phyloP scores from a whole-genome alignment of 2,888 invertebrate genomes.

The Cheilosia pagana region DNA sequence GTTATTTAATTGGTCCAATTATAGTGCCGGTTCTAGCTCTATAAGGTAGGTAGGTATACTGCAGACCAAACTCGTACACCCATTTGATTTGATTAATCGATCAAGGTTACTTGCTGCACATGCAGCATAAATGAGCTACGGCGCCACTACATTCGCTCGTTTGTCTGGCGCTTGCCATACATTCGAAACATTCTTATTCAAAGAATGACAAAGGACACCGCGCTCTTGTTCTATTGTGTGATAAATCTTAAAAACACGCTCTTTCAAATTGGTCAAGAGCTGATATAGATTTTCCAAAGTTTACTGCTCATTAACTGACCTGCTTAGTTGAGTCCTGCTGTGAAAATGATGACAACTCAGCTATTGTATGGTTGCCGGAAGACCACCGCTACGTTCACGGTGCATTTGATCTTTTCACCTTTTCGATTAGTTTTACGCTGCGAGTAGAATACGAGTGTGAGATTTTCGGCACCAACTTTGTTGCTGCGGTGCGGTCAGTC shows the following conservation, averaged over 20 bases:
- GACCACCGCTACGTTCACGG: conserved; percentile 69
- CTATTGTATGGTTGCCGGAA: conserved; percentile 55
- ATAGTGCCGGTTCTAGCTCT: conserved; percentile 68
- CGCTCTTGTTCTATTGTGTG: conserved; percentile 67
- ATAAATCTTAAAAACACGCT: conserved; percentile 67
- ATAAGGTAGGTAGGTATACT: conserved; percentile 48
- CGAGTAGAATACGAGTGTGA: conserved; percentile 52
- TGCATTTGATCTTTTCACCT: conserved; percentile 72
- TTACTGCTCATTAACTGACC: conserved; percentile 71
- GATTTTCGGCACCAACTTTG: conserved; percentile 72
- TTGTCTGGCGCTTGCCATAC: conserved; percentile 56
- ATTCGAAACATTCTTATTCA: conserved; percentile 41
- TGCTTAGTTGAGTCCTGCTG: conserved; percentile 68
- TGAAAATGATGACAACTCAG: conserved; percentile 73
- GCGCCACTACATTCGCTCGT: conserved; percentile 67
- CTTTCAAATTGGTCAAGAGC: conserved; percentile 42
- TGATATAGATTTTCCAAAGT: conserved; percentile 72
- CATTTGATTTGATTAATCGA: conserved; percentile 75
- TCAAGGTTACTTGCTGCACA: conserved; percentile 74
- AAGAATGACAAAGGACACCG: conserved; percentile 61
- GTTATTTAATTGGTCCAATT: conserved; percentile 74
- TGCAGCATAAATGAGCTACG: conserved; percentile 67
- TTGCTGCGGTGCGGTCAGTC: conserved; percentile 35
- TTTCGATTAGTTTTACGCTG: conserved; percentile 38
- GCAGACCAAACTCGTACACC: conserved; percentile 68